A percentile compares a stretch with the other conserved stretches of the same genome.
phyloP scores from a whole-genome alignment of 2,888 invertebrate genomes.

The Synanthedon andrenaeformis region DNA sequence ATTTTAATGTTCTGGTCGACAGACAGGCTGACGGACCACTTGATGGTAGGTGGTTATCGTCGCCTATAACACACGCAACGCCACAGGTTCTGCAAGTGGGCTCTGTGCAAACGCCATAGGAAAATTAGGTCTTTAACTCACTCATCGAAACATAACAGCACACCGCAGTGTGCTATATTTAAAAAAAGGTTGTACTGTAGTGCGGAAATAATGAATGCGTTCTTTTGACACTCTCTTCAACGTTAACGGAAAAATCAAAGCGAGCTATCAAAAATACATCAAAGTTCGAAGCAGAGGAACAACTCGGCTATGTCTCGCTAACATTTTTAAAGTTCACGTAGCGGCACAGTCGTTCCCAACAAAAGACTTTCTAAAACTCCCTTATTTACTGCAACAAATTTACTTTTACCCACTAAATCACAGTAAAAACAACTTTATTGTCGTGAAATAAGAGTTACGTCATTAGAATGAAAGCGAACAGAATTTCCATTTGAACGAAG shows the following conservation, averaged over 20 bases:
- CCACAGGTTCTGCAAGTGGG: no score
- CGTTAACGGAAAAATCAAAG: neutral
- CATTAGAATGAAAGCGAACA: neutral
- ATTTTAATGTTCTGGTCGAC: no score
- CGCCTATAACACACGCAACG: no score
- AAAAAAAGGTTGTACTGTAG: no score
- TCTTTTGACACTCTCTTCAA: neutral
- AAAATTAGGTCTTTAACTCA: no score
- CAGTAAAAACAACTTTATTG: constrained; percentile 1
- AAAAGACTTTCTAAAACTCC: constrained; percentile 18
- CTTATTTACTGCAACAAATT: constrained; percentile 17
- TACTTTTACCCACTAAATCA: constrained; percentile 8
- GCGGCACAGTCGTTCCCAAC: constrained; percentile 19
- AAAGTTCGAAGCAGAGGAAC: neutral
- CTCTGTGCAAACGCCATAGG: no score
- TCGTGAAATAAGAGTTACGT: neutral
- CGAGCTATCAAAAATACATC: neutral
- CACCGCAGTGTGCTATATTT: no score
- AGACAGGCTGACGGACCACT: no score
- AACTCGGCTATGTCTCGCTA: neutral
- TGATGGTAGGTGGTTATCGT: no score
- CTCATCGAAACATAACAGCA: no score
- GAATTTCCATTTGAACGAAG: constrained; percentile 37
- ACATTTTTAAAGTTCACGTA: neutral
- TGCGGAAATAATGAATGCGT: no score